These are phyloP conservation scores for Actinemys pallida DNA, from an alignment of 2,113 vertebrate genomes.

Conservation along the genomic window DNA sequence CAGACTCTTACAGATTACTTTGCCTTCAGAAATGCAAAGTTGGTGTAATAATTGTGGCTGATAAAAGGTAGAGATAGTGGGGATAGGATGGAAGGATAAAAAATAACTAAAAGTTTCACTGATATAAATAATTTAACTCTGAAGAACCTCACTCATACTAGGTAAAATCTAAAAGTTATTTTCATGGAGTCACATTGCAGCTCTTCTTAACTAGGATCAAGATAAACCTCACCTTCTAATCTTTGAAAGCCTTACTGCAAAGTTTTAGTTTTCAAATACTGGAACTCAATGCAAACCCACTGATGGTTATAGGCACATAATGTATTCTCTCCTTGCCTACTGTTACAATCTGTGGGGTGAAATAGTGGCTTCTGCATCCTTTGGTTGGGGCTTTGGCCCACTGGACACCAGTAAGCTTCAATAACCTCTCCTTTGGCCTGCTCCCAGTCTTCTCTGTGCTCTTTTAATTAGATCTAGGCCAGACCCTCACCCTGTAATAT, in stretches of 20 bases:
- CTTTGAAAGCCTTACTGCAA: background rate
- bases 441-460: background rate
- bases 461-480: background rate
- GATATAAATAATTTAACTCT: background rate
- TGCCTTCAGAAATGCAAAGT: background rate
- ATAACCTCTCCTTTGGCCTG: background rate
- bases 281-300: background rate
- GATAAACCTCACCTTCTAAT: background rate
- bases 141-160: background rate
- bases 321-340: background rate
- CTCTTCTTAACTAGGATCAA: background rate
- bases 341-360: background rate
- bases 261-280: slow-evolving; percentile 6
- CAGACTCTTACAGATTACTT: background rate
- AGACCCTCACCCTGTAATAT: background rate
- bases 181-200: background rate
- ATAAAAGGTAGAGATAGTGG: background rate
- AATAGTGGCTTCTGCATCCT: background rate
- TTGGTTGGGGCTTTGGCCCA: background rate
- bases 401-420: background rate
- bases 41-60: background rate
- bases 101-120: background rate
- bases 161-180: background rate
- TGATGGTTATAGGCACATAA: background rate
- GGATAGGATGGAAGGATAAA: background rate